Percentiles rank a stretch among this genome's conserved stretches.
Conservation (phyloP, 1,140 invertebrate species). For the Sycobia sp. region DNA sequence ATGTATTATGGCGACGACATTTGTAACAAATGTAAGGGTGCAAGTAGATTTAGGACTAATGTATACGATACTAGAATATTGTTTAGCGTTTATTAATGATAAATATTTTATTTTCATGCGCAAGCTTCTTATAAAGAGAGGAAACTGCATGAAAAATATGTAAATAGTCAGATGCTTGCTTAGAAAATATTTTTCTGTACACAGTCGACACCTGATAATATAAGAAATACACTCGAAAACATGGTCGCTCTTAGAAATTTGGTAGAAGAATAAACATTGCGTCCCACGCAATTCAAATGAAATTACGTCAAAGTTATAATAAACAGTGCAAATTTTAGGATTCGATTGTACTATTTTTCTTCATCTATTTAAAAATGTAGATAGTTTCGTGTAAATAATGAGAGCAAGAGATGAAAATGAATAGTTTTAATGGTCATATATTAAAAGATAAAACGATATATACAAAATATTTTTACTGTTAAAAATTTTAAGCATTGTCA, state of each 20-base stretch:
- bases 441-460: neutral
- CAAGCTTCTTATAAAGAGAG: neutral
- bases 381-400: conserved; percentile 26
- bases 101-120: conserved; percentile 5
- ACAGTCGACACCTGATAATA: no score
- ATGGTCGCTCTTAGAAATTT: no score
- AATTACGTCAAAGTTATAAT: no score
- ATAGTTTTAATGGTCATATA: conserved; percentile 2
- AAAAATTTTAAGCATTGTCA: neutral
- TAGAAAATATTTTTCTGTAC: conserved; percentile 14
- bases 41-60: conserved; percentile 5
- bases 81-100: neutral
- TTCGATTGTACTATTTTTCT: conserved; percentile 1
- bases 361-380: conserved; percentile 18
- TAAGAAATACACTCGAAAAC: no score
- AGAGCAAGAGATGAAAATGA: neutral
- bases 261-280: no score
- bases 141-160: conserved; percentile 2
- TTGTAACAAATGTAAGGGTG: conserved; percentile 4
- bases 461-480: conserved; percentile 8
- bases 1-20: neutral
- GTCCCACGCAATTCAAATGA: no score
- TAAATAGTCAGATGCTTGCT: conserved; percentile 30
- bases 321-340: no score
- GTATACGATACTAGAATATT: conserved; percentile 25